These are phyloP conservation scores for Arctopsyche grandis DNA, from an alignment of 1,140 invertebrate genomes.

Conservation along the genomic window DNA sequence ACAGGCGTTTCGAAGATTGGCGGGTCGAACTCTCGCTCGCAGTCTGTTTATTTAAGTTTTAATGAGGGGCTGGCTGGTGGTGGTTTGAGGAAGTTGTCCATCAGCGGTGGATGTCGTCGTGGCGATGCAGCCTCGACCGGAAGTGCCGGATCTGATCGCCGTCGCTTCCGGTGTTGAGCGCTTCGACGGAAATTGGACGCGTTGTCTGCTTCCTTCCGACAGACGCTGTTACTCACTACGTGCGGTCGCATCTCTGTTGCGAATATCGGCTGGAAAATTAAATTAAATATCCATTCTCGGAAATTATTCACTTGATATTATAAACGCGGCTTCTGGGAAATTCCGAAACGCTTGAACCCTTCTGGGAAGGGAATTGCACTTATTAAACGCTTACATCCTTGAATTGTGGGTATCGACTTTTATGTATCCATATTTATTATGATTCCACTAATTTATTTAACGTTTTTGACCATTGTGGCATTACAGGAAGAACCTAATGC, in stretches of 20 bases:
- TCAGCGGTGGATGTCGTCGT: not conserved
- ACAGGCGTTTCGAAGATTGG: no score
- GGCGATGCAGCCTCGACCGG: not conserved
- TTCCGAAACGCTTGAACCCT: no score
- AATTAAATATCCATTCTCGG: slow-evolving; percentile 1
- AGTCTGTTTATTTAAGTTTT: not conserved
- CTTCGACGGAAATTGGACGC: slow-evolving; percentile 44
- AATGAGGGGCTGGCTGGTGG: not conserved
- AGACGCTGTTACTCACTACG: not conserved
- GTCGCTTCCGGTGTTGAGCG: slow-evolving; percentile 29
- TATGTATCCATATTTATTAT: no score
- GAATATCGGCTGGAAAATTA: not conserved
- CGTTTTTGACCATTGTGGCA: no score
- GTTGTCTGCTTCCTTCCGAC: slow-evolving; percentile 47
- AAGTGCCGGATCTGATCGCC: slow-evolving; percentile 25
- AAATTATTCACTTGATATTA: no score
- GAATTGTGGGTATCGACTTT: no score
- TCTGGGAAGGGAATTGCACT: no score
- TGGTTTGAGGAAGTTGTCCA: slow-evolving; percentile 34
- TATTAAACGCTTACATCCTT: no score
- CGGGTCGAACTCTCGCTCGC: no score
- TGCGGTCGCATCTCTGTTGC: not conserved
- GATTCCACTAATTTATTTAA: no score
- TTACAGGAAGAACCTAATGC: no score
- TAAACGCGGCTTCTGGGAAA: no score